These are phyloP conservation scores for Gymnocheta viridis DNA, from an alignment of 2,888 invertebrate genomes.

Conservation along the genomic window DNA sequence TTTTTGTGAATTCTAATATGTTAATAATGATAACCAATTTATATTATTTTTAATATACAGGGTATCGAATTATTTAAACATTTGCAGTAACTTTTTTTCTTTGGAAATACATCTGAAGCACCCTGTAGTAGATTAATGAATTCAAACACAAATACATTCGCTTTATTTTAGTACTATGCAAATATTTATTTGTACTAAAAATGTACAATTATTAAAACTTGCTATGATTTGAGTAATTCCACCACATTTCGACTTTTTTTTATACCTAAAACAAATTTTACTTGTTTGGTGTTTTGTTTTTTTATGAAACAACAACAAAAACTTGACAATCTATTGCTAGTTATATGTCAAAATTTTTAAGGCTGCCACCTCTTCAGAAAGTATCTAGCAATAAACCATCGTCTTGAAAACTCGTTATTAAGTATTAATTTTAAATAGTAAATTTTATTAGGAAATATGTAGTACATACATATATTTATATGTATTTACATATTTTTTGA, in stretches of 20 bases:
- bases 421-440: too few species aligned
- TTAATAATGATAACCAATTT: not conserved
- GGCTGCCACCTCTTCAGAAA: not conserved
- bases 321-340: not conserved
- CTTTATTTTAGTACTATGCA: not conserved
- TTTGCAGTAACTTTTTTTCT: not conserved
- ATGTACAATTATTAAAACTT: too few species aligned
- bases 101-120: not conserved
- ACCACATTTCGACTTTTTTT: too few species aligned
- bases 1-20: not conserved
- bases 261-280: too few species aligned
- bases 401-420: not conserved
- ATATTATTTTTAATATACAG: not conserved
- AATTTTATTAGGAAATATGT: too few species aligned
- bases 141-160: not conserved
- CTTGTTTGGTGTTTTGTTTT: too few species aligned
- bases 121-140: not conserved
- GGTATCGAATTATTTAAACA: not conserved
- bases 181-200: not conserved
- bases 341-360: not conserved
- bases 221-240: too few species aligned
- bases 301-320: too few species aligned
- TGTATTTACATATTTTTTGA: too few species aligned
- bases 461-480: too few species aligned
- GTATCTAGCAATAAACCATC: not conserved